These are phyloP conservation scores for Leistus spinibarbis DNA, from an alignment of 2,888 invertebrate genomes.

Conservation along the genomic window DNA sequence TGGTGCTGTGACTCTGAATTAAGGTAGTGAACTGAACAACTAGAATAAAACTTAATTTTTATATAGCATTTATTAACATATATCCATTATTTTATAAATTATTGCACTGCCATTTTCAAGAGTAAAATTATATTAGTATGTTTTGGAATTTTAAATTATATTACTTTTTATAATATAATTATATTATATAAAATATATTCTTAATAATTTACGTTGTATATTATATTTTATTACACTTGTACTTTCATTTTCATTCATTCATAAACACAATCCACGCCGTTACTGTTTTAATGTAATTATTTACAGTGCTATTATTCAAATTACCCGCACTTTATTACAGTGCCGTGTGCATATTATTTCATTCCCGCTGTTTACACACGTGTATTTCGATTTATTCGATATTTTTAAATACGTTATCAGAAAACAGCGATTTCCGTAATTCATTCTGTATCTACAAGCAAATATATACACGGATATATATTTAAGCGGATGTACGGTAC, in stretches of 20 bases:
- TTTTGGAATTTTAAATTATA: constrained; percentile 34
- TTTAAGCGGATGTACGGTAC: constrained; percentile 10
- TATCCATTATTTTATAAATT: constrained; percentile 36
- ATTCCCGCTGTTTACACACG: neutral
- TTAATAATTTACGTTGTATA: constrained; percentile 15
- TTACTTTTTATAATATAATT: constrained; percentile 31
- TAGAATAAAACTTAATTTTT: constrained; percentile 40
- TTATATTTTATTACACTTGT: neutral
- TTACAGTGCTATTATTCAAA: constrained; percentile 1
- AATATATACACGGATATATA: neutral
- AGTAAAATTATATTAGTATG: constrained; percentile 17
- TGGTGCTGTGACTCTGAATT: constrained; percentile 39
- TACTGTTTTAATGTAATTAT: neutral
- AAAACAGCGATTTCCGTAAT: neutral
- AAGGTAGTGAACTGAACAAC: constrained; percentile 30
- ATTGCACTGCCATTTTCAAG: constrained; percentile 38
- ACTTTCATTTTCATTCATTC: neutral
- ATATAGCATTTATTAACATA: constrained; percentile 30
- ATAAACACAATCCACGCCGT: neutral
- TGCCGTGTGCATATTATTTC: neutral
- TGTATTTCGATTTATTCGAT: neutral
- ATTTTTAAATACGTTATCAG: neutral
- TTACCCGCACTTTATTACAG: constrained; percentile 17
- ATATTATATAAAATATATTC: constrained; percentile 37
- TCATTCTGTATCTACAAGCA: neutral